phyloP scores from a whole-genome alignment of 2,888 invertebrate genomes.

The Aromia moschata region DNA sequence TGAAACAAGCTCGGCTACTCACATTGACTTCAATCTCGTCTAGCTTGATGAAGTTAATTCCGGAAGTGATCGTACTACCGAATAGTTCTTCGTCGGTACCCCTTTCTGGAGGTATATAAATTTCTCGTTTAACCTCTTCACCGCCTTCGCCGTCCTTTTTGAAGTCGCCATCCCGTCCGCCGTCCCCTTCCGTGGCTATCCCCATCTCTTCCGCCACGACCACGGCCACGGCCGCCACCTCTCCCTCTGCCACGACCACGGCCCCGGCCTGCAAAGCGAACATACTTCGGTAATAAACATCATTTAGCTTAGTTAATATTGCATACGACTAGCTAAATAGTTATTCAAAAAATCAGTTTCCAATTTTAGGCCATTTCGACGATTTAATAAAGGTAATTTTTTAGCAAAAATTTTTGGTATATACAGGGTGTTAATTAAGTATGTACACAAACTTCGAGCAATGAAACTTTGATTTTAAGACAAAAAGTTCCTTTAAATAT shows the following conservation, averaged over 20 bases:
- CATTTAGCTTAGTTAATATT: too few relatives aligned
- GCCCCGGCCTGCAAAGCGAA: constrained; percentile 35
- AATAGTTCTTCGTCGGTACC: constrained; percentile 78
- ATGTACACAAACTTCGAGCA: too few relatives aligned
- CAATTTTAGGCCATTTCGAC: too few relatives aligned
- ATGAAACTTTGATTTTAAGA: too few relatives aligned
- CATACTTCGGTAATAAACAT: too few relatives aligned
- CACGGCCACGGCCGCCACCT: constrained; percentile 37
- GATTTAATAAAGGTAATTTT: too few relatives aligned
- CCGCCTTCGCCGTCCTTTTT: constrained; percentile 30
- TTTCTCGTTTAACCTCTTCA: constrained; percentile 68
- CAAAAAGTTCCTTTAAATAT: too few relatives aligned
- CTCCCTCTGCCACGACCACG: constrained; percentile 44
- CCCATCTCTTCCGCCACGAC: constrained; percentile 51
- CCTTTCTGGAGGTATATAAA: constrained; percentile 79
- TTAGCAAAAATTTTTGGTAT: too few relatives aligned
- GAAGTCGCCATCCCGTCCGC: constrained; percentile 24
- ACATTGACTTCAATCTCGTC: constrained; percentile 85
- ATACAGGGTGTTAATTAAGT: too few relatives aligned
- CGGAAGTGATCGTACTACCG: constrained; percentile 59
- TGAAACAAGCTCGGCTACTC: too few relatives aligned
- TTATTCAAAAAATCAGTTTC: too few relatives aligned
- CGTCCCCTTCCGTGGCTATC: constrained; percentile 55
- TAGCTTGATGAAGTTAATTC: constrained; percentile 87
- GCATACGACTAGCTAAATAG: too few relatives aligned